Base-by-base conservation (phyloP, 2,888 invertebrate species). In the Coecobrya sp. region DNA sequence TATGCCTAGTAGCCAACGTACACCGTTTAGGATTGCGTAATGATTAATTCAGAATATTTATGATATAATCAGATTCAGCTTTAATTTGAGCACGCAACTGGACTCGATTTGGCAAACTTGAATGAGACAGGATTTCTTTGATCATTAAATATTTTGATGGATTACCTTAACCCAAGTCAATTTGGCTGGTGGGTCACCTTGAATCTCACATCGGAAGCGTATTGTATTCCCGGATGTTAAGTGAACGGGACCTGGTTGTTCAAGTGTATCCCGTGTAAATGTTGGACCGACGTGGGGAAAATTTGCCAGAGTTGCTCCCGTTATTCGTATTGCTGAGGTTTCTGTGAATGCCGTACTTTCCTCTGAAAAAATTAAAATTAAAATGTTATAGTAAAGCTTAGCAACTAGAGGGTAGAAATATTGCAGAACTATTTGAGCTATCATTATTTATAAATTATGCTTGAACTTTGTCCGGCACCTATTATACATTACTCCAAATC, bases 161-260 rank as follows among this genome's bases (percentile, higher is more conserved):
- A 52, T 82, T 89, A 95, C 95, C 91, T 95, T 95, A 70, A 94
- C 86, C 95, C 95, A 95, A 5, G 93, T 94, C n/a, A 95, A 79
- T 92, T 93, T 94, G 1, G 95, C 87, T 62, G 93, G 89, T 42
- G 94, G 93, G 27, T 70, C 65, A 65, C 94, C 94, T 85, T 93
- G 93, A 76, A 94, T 89, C 87, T 94, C 94, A 70, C 95, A 95
- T 27, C 91, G 93, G 70, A 95, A 93, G 22, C 94, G 90, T 70
- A 94, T 94, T 42, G 94, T 93, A 86, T 94, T 94, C 87, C 95
- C 95, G 25, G 94, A 93, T n/a, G 94, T 93, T 42, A 95, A 90
- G 59, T 94, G 94, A 79, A 95, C 93, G 3, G 94, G 92, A n/a
- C 94, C 94, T 55, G 92, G 81, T 87, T 95, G 95, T 59, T 94